phyloP scores from a whole-genome alignment of 2,797 vertebrate genomes.

The Carcharodon carcharias region DNA sequence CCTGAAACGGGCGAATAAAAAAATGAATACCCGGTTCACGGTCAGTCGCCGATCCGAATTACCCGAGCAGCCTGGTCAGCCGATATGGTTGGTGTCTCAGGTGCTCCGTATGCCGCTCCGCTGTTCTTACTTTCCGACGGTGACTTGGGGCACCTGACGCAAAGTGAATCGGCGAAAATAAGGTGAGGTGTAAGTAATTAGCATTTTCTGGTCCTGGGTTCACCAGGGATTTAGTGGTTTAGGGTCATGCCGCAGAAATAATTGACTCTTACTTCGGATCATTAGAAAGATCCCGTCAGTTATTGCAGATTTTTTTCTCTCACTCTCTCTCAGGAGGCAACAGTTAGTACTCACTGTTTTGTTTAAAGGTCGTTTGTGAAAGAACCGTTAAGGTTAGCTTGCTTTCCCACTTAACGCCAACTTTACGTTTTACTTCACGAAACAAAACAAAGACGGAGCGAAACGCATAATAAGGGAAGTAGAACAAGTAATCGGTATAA shows the following conservation, averaged over 20 bases:
- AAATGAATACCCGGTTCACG: too few species aligned
- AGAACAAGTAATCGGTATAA: background rate
- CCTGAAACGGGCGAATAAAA: background rate
- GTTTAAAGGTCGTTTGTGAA: background rate
- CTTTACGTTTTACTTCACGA: background rate
- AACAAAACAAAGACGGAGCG: background rate
- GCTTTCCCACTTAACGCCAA: background rate
- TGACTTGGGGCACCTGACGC: background rate
- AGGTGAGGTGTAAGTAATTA: slow-evolving; percentile 57
- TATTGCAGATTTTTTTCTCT: background rate
- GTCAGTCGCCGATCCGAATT: background rate
- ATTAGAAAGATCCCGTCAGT: slow-evolving; percentile 54
- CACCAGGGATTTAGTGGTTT: slow-evolving; percentile 53
- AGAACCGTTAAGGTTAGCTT: background rate
- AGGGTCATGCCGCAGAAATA: slow-evolving; percentile 67
- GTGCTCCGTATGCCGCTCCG: background rate
- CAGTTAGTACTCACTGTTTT: too few species aligned
- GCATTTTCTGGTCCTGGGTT: slow-evolving; percentile 50
- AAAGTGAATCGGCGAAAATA: background rate
- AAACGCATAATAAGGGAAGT: background rate
- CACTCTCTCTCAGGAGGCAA: background rate
- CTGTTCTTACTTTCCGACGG: background rate
- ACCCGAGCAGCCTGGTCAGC: too few species aligned
- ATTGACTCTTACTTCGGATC: slow-evolving; percentile 64
- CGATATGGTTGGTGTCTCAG: background rate